phyloP scores from a whole-genome alignment of 92 coral and sea anemone species.

The Umimayanthus kanabou region DNA sequence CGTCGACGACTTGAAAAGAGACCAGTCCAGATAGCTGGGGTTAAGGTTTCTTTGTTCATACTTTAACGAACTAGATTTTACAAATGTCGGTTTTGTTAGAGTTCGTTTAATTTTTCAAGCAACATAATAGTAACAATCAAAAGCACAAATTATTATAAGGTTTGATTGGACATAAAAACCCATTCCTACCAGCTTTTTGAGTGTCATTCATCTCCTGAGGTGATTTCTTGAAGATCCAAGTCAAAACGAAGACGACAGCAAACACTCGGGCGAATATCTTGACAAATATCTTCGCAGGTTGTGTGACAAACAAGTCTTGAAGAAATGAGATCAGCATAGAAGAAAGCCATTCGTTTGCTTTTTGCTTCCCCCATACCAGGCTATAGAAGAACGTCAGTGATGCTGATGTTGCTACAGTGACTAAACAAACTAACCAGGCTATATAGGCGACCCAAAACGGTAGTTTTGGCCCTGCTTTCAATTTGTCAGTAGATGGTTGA shows the following conservation, averaged over 20 bases:
- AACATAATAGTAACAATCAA: neutral
- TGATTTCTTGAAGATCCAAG: constrained; percentile 2
- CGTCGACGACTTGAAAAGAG: too few species aligned
- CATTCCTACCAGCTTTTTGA: neutral
- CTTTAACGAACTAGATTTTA: too few species aligned
- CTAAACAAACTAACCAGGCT: constrained; percentile 22
- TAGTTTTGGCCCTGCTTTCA: neutral
- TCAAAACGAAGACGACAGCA: neutral
- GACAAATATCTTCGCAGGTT: constrained; percentile 24
- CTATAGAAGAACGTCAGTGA: constrained; percentile 39
- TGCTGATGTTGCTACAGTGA: constrained; percentile 1
- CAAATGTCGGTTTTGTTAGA: too few species aligned
- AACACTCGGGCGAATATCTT: constrained; percentile 15
- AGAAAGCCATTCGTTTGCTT: constrained; percentile 19
- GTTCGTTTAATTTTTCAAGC: neutral
- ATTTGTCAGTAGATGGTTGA: neutral
- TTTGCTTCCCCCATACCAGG: constrained; percentile 5
- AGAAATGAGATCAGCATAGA: constrained; percentile 23
- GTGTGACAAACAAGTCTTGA: constrained; percentile 8
- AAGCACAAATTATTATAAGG: too few species aligned
- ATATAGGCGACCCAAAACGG: constrained; percentile 44
- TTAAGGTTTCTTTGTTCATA: too few species aligned
- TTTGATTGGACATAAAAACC: neutral
- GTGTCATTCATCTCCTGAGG: neutral
- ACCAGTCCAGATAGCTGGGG: too few species aligned